phyloP scores from a whole-genome alignment of 2,113 vertebrate genomes.

The Catharus bicknelli region DNA sequence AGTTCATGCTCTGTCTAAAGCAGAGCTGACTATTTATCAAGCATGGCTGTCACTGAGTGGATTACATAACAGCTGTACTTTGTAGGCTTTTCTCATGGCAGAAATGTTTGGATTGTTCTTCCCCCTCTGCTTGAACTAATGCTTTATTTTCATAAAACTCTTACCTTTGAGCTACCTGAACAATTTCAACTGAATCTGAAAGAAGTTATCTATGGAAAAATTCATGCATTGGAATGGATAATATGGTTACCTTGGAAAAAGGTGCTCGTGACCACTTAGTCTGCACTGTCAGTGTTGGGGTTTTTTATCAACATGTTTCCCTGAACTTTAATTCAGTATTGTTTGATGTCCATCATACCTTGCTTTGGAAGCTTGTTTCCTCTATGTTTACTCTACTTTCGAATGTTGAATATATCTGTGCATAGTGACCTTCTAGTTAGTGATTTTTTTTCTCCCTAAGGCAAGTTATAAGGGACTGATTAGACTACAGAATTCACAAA shows the following conservation, averaged over 20 bases:
- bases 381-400: not conserved
- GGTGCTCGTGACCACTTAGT: not conserved
- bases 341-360: not conserved
- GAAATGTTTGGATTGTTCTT: not conserved
- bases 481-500: not conserved
- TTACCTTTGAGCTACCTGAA: not conserved
- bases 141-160: not conserved
- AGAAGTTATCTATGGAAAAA: not conserved
- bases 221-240: not conserved
- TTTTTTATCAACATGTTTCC: not conserved
- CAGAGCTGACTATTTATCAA: not conserved
- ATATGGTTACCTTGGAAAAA: not conserved
- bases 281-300: not conserved
- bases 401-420: not conserved
- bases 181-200: not conserved
- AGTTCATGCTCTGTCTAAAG: not conserved
- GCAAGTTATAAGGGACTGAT: not conserved
- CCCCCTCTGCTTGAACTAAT: not conserved
- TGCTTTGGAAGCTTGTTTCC: not conserved
- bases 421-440: not conserved
- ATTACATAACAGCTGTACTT: not conserved
- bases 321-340: not conserved
- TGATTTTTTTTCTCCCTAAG: rapidly evolving
- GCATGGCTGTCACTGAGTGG: not conserved
- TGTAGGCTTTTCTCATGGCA: not conserved